phyloP scores from a whole-genome alignment of 2,113 vertebrate species.

The Otocyon megalotis region DNA sequence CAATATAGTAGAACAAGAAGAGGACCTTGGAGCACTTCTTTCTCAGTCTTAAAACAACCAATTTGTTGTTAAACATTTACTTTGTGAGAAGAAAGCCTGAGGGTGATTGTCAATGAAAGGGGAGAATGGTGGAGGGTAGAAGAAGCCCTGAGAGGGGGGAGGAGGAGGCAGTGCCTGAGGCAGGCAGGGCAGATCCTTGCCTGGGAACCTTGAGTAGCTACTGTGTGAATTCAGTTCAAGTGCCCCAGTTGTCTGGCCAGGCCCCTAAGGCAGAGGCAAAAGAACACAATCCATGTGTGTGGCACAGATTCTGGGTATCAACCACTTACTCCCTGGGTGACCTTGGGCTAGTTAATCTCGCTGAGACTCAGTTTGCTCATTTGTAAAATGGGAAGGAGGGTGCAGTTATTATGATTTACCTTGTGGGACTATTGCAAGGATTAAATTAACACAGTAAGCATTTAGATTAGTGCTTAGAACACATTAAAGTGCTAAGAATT shows the following conservation, averaged over 20 bases:
- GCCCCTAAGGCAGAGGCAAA: not conserved
- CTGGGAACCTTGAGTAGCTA: not conserved
- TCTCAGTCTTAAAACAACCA: not conserved
- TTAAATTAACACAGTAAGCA: not conserved
- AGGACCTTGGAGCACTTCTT: not conserved
- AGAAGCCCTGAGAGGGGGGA: not conserved
- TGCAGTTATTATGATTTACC: not conserved
- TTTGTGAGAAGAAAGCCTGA: not conserved
- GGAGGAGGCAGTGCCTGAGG: not conserved
- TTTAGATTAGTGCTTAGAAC: not conserved
- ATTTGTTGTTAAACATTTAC: not conserved
- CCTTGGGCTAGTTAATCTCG: not conserved
- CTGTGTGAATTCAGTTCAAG: not conserved
- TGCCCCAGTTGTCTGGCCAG: not conserved
- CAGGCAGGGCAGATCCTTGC: not conserved
- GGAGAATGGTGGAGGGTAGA: not conserved
- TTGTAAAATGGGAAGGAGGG: not conserved
- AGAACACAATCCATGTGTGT: rapidly evolving
- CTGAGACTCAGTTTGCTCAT: not conserved
- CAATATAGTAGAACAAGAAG: not conserved
- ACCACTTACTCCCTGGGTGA: not conserved
- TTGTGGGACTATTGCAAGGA: not conserved
- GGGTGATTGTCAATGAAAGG: not conserved
- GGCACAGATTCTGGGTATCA: not conserved
- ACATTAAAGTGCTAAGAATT: not conserved